Evolutionary conservation across 2,113 vertebrate genomes (phyloP).

Genomic region (Phalacrocorax pelagicus): DNA sequence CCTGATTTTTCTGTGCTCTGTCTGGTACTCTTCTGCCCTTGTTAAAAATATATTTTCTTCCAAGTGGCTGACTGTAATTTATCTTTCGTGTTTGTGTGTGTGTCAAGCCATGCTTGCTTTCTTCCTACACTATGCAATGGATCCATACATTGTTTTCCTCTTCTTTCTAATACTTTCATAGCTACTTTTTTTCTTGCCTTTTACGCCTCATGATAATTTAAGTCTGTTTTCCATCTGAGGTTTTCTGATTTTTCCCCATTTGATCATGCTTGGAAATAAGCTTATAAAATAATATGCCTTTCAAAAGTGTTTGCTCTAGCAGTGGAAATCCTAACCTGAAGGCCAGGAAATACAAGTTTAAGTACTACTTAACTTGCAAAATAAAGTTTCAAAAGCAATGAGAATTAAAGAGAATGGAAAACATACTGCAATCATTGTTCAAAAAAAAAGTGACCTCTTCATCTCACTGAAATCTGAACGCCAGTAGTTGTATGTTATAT

Average conservation of each 20-base stretch:
- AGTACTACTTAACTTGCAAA: slow-evolving; percentile 20
- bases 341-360: slow-evolving; percentile 9
- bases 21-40: neutral
- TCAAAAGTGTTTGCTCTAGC: neutral
- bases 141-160: neutral
- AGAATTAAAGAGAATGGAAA: neutral
- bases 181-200: neutral
- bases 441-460: neutral
- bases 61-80: neutral
- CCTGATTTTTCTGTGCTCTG: neutral
- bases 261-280: neutral
- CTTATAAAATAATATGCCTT: neutral
- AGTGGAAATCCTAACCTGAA: neutral
- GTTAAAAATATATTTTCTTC: neutral
- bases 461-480: neutral
- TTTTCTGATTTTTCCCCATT: neutral
- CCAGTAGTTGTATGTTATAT: neutral
- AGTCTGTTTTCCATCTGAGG: neutral
- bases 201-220: neutral
- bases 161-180: neutral
- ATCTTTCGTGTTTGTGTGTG: neutral
- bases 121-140: neutral
- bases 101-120: neutral
- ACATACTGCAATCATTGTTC: neutral
- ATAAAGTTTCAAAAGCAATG: neutral